Conservation (phyloP, 2,888 invertebrate genomes). For the Odontomyia ornata region DNA sequence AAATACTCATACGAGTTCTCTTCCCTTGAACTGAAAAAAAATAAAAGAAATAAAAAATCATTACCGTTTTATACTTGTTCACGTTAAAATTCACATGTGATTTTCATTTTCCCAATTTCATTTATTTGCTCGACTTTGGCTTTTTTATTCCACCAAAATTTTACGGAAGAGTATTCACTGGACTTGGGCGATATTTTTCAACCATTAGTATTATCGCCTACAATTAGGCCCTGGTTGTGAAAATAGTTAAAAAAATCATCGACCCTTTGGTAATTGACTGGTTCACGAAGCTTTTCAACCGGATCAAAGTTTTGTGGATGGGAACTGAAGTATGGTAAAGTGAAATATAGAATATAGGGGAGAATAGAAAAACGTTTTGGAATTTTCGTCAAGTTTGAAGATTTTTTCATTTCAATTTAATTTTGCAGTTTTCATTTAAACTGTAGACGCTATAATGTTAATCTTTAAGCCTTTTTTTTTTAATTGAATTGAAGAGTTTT, state of each 20-base stretch:
- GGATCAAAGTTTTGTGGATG: not conserved
- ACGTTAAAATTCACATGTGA: conserved; percentile 8
- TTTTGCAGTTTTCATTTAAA: too few species aligned
- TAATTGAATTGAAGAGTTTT: too few species aligned
- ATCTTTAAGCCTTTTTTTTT: too few species aligned
- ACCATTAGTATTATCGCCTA: conserved; percentile 23
- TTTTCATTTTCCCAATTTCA: conserved; percentile 35
- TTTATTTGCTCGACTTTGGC: not conserved
- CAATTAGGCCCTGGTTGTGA: conserved; percentile 14
- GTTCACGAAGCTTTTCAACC: conserved; percentile 1
- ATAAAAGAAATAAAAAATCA: not conserved
- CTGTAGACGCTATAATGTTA: too few species aligned
- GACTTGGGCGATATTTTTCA: not conserved
- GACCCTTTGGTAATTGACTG: conserved; percentile 34
- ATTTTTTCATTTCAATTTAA: too few species aligned
- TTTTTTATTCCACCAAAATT: not conserved
- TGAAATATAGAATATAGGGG: not conserved
- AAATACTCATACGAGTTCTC: not conserved
- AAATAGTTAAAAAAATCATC: conserved; percentile 21
- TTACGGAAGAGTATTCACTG: not conserved
- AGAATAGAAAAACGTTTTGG: too few species aligned
- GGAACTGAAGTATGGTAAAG: not conserved
- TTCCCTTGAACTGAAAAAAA: not conserved
- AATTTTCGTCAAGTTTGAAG: too few species aligned
- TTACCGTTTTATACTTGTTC: not conserved